A percentile compares a stretch with the other conserved stretches of the same genome.
Evolutionary conservation across 2,888 invertebrate species (phyloP).

Genomic region (Blomia tropicalis): DNA sequence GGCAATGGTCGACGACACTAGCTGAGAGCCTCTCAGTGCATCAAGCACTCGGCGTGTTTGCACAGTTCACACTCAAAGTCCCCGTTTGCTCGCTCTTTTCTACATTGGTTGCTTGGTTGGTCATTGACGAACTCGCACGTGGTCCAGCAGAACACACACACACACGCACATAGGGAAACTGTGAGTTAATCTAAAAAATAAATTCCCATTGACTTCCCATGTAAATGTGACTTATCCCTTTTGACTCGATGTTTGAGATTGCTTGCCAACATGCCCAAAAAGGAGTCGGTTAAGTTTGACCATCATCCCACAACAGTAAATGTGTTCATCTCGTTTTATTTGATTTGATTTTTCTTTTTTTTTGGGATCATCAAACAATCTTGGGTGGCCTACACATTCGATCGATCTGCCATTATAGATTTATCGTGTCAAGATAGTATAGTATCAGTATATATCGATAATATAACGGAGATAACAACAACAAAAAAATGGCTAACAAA

Average conservation of each 20-base stretch:
- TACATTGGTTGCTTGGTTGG: not conserved
- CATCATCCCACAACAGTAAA: not conserved
- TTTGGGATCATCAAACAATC: slow-evolving; percentile 2
- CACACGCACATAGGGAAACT: not conserved
- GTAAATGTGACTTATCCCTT: slow-evolving; percentile 7
- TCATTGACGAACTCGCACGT: slow-evolving; percentile 1
- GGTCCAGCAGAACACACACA: slow-evolving; percentile 7
- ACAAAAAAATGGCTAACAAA: too few relatives aligned
- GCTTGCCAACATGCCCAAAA: not conserved
- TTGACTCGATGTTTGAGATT: not conserved
- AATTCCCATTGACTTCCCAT: slow-evolving; percentile 11
- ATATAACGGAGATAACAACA: too few relatives aligned
- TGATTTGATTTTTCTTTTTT: too few relatives aligned
- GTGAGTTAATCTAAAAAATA: slow-evolving; percentile 11
- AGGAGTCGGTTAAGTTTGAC: not conserved
- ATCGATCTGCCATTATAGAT: too few relatives aligned
- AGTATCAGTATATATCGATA: too few relatives aligned
- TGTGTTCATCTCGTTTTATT: not conserved
- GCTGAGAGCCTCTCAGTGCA: slow-evolving; percentile 13
- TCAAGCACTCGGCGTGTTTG: slow-evolving; percentile 4
- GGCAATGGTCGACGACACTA: not conserved
- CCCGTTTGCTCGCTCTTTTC: not conserved
- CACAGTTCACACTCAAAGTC: slow-evolving; percentile 3
- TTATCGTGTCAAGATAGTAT: too few relatives aligned
- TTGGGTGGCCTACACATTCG: slow-evolving; percentile 8